Base-by-base conservation (phyloP, 1,140 invertebrate genomes). In the Ptiloglossa arizonensis region DNA sequence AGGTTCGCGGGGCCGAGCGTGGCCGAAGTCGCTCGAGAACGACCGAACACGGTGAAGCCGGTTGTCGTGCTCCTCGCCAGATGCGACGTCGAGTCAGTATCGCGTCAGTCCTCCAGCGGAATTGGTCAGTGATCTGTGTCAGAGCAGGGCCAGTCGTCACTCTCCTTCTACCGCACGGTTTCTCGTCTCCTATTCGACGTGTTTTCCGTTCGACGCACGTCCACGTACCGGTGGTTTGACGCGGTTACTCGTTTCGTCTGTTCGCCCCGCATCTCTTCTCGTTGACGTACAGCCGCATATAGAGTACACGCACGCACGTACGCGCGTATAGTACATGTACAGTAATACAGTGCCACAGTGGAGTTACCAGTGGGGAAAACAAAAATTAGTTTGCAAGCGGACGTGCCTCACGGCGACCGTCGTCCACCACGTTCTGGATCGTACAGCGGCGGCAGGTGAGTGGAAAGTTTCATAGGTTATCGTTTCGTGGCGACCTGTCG, bases 91-190 rank as follows among this genome's bases (percentile, higher is more conserved):
- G 64, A 87, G 74, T 79, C 85, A 89, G 87, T 89, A 85, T 81
- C 88, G 88, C 88, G 88, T 88, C 88, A 88, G 88, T 89, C 83
- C 67, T 83, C 86, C 63, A 82, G 79, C 73, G 82, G 78, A 87
- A 81, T 85, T 85, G 87, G 86, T 89, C 88, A 86, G 87, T 88
- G 87, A 83, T 88, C 85, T 87, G 83, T 81, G 83, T 87, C 81
- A 85, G 86, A 87, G 76, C 87, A 87, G 87, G 86, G 67, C 86
- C 87, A 79, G 79, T 76, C 56, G 56, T 80, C 66, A 67, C 48
- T 74, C 44, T 35, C 41, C 75, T 35, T 63, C 52, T 60, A 50
- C 56, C 38, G 38, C 32, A 29, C 41, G 56, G 50, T 62, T 60
- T 70, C 27, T 17, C 24, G 35, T 60, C 44, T 22, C 8, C 2